Evolutionary conservation across 2,888 invertebrate species (phyloP).

Genomic region (Aphidoletes aphidimyza): DNA sequence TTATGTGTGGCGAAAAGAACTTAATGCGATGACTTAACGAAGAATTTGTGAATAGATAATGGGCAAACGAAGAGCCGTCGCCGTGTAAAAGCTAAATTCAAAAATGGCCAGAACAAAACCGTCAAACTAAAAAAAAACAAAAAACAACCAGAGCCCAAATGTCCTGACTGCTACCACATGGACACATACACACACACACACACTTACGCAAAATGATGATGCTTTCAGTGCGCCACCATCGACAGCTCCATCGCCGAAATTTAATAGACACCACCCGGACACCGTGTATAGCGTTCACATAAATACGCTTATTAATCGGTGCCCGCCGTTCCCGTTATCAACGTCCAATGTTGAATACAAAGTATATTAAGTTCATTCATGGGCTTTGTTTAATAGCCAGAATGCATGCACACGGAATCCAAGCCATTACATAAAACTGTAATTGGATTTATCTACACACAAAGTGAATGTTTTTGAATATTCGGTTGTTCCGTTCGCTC

Average conservation of each 20-base stretch:
- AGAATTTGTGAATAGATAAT: conserved; percentile 49
- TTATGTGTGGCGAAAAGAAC: conserved; percentile 38
- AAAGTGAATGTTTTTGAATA: conserved; percentile 47
- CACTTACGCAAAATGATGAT: neutral
- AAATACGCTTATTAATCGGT: conserved; percentile 48
- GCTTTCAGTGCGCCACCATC: neutral
- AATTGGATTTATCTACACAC: conserved; percentile 38
- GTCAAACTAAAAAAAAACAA: neutral
- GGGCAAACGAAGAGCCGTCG: neutral
- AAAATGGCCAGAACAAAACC: neutral
- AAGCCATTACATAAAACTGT: conserved; percentile 28
- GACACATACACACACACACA: neutral
- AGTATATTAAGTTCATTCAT: conserved; percentile 43
- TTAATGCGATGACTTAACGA: conserved; percentile 45
- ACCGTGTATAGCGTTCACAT: neutral
- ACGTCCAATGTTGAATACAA: neutral
- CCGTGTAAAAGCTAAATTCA: neutral
- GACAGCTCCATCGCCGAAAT: conserved; percentile 35
- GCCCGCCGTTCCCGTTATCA: neutral
- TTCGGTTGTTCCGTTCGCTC: neutral
- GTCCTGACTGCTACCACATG: no score
- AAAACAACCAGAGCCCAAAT: no score
- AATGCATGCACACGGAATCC: conserved; percentile 41
- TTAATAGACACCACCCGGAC: neutral
- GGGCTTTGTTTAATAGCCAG: conserved; percentile 31